These are phyloP conservation scores for Rostratula benghalensis DNA, from an alignment of 2,113 vertebrate species.

Conservation along the genomic window DNA sequence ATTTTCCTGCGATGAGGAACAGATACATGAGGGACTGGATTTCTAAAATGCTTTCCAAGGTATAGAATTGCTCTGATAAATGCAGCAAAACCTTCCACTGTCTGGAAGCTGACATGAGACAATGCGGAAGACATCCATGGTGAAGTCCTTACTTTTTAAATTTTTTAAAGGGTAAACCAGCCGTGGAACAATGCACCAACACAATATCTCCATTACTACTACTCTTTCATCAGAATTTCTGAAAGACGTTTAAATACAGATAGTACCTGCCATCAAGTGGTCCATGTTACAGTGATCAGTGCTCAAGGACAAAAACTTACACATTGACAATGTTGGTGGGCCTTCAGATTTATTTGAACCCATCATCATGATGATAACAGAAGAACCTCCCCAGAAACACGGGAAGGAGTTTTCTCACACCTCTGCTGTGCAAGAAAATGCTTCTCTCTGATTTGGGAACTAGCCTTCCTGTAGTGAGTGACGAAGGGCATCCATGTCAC, in stretches of 20 bases:
- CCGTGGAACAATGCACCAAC: not conserved
- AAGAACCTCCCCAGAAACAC: not conserved
- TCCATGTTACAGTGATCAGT: not conserved
- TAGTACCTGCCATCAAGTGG: not conserved
- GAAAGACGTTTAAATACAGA: not conserved
- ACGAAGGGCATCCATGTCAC: not conserved
- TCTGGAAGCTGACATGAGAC: not conserved
- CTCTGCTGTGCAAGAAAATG: not conserved
- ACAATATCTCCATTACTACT: not conserved
- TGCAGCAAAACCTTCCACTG: not conserved
- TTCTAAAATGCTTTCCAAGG: not conserved
- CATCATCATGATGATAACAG: not conserved
- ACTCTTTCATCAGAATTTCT: not conserved
- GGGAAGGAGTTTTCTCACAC: not conserved
- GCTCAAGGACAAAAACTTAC: not conserved
- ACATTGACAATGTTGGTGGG: not conserved
- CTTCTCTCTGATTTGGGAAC: not conserved
- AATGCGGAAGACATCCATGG: not conserved
- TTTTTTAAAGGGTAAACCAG: not conserved
- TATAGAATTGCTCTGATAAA: not conserved
- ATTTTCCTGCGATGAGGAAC: not conserved
- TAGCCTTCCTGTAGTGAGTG: not conserved
- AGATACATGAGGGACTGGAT: not conserved
- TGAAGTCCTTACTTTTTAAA: not conserved
- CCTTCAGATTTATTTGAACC: not conserved